Conservation (phyloP, 1,140 invertebrate genomes). For the Drosophila persimilis region DNA sequence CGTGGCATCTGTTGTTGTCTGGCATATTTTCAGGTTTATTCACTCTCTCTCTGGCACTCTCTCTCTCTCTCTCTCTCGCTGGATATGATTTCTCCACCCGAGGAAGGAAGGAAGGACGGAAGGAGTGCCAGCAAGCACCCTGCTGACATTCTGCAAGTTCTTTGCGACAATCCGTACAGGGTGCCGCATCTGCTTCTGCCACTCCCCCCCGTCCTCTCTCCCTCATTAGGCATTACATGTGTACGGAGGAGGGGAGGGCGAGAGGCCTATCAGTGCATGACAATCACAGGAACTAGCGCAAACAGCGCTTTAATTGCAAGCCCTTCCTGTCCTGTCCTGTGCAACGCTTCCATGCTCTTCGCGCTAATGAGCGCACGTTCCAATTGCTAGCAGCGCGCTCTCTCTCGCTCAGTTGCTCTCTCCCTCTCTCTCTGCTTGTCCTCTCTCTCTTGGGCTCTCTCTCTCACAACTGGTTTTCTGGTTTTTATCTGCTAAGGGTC, state of each 20-base stretch:
- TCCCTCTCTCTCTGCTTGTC: constrained; percentile 8
- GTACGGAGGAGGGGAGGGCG: neutral
- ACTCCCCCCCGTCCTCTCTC: constrained; percentile 8
- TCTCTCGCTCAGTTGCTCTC: constrained; percentile 17
- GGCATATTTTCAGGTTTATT: constrained; percentile 62
- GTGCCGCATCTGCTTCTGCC: constrained; percentile 10
- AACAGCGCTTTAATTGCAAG: constrained; percentile 59
- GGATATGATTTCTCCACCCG: constrained; percentile 21
- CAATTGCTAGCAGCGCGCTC: constrained; percentile 12
- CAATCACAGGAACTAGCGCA: constrained; percentile 52
- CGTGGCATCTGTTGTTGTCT: constrained; percentile 54
- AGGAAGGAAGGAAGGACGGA: too few species aligned
- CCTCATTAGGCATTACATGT: constrained; percentile 24
- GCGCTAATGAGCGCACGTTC: constrained; percentile 69
- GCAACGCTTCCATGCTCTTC: constrained; percentile 36
- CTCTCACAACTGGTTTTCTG: constrained; percentile 66
- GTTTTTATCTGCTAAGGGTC: constrained; percentile 82
- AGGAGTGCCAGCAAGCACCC: constrained; percentile 37
- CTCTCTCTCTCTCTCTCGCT: constrained; percentile 15
- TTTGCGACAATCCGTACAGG: constrained; percentile 32
- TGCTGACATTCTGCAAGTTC: constrained; percentile 57
- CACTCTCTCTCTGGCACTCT: constrained; percentile 25
- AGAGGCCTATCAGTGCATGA: constrained; percentile 6
- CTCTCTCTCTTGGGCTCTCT: constrained; percentile 10
- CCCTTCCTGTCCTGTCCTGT: constrained; percentile 52